A percentile compares a stretch with the other conserved stretches of the same genome.
Conservation (phyloP, 2,888 invertebrate genomes). For the Dynastes maya region DNA sequence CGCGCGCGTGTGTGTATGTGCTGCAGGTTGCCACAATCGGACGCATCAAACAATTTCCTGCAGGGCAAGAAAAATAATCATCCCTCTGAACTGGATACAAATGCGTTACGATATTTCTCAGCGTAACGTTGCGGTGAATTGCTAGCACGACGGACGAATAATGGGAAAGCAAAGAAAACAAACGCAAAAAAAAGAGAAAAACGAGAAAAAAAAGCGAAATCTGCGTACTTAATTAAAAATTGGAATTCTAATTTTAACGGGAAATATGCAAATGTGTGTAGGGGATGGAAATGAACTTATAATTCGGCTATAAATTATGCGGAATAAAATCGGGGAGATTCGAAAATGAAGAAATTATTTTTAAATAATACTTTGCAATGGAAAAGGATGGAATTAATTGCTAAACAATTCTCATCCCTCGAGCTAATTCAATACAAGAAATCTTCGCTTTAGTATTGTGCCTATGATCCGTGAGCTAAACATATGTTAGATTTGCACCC, state of each 20-base stretch:
- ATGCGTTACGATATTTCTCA: slow-evolving; percentile 8
- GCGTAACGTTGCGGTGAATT: neutral
- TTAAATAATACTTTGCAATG: no score
- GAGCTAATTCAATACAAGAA: no score
- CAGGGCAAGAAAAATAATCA: slow-evolving; percentile 41
- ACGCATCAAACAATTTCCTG: slow-evolving; percentile 40
- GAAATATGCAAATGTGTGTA: slow-evolving; percentile 32
- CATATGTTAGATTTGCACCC: no score
- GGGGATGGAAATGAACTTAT: slow-evolving; percentile 17
- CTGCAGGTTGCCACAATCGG: slow-evolving; percentile 33
- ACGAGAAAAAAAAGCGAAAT: neutral
- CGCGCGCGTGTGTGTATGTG: neutral
- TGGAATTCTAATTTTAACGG: slow-evolving; percentile 30
- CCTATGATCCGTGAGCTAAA: no score
- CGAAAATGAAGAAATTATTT: no score
- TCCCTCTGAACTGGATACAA: slow-evolving; percentile 14
- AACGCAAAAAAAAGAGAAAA: neutral
- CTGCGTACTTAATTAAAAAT: slow-evolving; percentile 35
- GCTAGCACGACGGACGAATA: neutral
- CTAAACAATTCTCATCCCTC: no score
- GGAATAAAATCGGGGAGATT: neutral
- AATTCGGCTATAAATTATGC: slow-evolving; percentile 26
- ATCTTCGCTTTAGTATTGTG: no score
- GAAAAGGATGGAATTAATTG: no score
- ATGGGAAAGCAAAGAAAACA: neutral